Conservation (phyloP, 2,113 vertebrate species). For the Pipra filicauda region DNA sequence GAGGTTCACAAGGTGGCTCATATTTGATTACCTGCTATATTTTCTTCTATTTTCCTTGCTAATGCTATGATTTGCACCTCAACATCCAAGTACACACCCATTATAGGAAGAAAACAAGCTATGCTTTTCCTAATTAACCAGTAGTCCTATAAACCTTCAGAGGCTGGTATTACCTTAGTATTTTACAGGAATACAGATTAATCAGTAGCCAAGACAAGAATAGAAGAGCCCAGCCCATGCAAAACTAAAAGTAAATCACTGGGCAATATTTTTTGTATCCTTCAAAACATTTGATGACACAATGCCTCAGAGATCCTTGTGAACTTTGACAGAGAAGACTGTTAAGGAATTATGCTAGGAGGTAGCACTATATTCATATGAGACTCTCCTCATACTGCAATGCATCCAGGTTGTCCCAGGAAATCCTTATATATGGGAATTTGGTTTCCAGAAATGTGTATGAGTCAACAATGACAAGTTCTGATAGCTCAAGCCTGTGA, state of each 20-base stretch:
- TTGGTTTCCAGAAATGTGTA: not conserved
- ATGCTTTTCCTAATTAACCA: not conserved
- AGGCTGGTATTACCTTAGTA: not conserved
- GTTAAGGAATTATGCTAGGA: not conserved
- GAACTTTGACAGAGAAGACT: not conserved
- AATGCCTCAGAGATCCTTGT: not conserved
- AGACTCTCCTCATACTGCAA: not conserved
- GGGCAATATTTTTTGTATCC: not conserved
- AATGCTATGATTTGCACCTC: constrained; percentile 10
- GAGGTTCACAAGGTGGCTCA: not conserved
- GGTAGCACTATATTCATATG: not conserved
- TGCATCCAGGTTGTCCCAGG: not conserved
- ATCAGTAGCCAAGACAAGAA: not conserved
- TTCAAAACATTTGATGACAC: not conserved
- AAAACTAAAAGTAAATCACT: not conserved
- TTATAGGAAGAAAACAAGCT: not conserved
- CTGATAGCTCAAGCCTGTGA: not conserved
- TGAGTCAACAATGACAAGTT: not conserved
- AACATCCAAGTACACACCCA: not conserved
- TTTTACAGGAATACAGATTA: not conserved
- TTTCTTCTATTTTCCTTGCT: constrained; percentile 18
- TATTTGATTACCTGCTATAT: not conserved
- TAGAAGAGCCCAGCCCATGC: not conserved
- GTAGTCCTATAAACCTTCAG: not conserved
- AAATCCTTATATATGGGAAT: not conserved